phyloP scores from a whole-genome alignment of 2,797 vertebrate genomes.

The Eurystomus glaucurus region DNA sequence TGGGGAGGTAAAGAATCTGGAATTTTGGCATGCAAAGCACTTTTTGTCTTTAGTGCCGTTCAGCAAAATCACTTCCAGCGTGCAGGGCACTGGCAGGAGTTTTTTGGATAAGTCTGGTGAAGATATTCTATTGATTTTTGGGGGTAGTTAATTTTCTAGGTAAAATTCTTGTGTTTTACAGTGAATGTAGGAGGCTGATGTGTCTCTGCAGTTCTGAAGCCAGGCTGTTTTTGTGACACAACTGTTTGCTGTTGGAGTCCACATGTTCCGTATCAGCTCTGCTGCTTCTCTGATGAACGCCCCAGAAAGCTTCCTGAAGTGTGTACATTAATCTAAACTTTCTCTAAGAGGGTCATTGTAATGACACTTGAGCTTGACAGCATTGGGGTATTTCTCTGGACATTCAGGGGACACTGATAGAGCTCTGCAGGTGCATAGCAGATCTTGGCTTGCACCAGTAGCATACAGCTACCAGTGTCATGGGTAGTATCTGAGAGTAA shows the following conservation, averaged over 20 bases:
- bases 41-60: background rate
- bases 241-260: background rate
- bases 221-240: background rate
- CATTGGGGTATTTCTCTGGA: background rate
- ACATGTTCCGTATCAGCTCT: fast-evolving
- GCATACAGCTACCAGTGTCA: fast-evolving
- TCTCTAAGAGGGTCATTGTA: background rate
- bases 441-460: background rate
- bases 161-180: background rate
- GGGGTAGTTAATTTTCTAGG: background rate
- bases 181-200: fast-evolving
- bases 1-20: background rate
- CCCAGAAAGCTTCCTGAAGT: background rate
- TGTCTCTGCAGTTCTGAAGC: background rate
- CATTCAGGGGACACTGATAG: fast-evolving
- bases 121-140: background rate
- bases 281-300: background rate
- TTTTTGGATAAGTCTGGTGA: background rate
- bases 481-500: fast-evolving
- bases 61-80: background rate
- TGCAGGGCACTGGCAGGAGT: no score
- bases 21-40: background rate
- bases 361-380: background rate
- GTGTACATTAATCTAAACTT: fast-evolving
- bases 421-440: background rate